Percentiles rank a stretch among this genome's conserved stretches.
Evolutionary conservation across 2,888 invertebrate genomes (phyloP).

Genomic region (Eurytoma adleriae): DNA sequence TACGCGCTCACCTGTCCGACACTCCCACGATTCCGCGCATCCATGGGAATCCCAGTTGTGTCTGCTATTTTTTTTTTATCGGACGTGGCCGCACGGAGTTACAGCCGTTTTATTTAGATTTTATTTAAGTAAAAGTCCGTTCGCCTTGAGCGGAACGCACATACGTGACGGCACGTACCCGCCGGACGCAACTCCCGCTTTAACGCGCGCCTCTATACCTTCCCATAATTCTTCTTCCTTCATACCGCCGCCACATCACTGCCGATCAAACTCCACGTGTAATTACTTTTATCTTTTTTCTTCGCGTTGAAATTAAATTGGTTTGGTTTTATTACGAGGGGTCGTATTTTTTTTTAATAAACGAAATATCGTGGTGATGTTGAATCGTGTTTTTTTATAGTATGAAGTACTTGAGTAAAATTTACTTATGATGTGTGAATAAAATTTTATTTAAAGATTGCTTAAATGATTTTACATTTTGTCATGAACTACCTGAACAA

Average conservation of each 20-base stretch:
- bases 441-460: too few species aligned
- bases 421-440: too few species aligned
- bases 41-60: slow-evolving; percentile 16
- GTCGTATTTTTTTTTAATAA: too few species aligned
- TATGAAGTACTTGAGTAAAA: too few species aligned
- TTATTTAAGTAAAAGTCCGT: slow-evolving; percentile 65
- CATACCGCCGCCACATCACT: neutral
- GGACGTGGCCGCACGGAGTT: slow-evolving; percentile 41
- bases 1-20: slow-evolving; percentile 9
- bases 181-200: slow-evolving; percentile 3
- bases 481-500: too few species aligned
- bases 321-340: neutral
- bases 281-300: slow-evolving; percentile 19
- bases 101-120: slow-evolving; percentile 69
- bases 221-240: slow-evolving; percentile 43
- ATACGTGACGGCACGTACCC: slow-evolving; percentile 70
- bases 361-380: too few species aligned
- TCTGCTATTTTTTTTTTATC: slow-evolving; percentile 8
- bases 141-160: slow-evolving; percentile 25
- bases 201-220: slow-evolving; percentile 21
- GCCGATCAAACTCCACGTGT: slow-evolving; percentile 31
- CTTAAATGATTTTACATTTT: too few species aligned
- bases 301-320: slow-evolving; percentile 24
- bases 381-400: too few species aligned
- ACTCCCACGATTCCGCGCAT: slow-evolving; percentile 43